These are phyloP conservation scores for Chelonoidis abingdonii DNA, from an alignment of 2,113 vertebrate species.

Conservation along the genomic window DNA sequence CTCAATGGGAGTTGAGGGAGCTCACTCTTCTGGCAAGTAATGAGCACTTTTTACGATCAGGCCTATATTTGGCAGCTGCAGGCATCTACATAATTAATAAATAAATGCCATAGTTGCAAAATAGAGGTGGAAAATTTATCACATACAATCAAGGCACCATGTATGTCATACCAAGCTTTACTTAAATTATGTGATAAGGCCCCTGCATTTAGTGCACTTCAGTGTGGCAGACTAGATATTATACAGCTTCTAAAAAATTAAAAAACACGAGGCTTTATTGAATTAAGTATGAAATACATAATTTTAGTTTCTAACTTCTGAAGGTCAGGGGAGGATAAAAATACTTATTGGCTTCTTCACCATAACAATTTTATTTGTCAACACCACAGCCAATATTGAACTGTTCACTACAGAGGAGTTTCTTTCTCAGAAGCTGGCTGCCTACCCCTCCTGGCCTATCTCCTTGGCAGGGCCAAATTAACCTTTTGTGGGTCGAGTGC, in stretches of 20 bases:
- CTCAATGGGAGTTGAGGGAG: not conserved
- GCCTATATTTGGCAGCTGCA: conserved; percentile 46
- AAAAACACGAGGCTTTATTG: not conserved
- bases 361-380: not conserved
- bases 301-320: not conserved
- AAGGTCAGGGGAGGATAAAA: not conserved
- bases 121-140: conserved; percentile 6
- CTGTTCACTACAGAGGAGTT: not conserved
- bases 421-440: not conserved
- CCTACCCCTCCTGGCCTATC: not conserved
- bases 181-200: too few relatives aligned
- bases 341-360: not conserved
- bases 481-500: too few relatives aligned
- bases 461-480: too few relatives aligned
- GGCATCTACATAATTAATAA: not conserved
- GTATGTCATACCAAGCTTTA: not conserved
- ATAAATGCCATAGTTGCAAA: not conserved
- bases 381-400: not conserved
- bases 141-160: not conserved
- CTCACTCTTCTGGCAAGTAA: not conserved
- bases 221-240: not conserved
- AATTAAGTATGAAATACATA: not conserved
- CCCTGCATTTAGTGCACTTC: not conserved
- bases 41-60: not conserved
- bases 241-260: not conserved